Evolutionary conservation across 2,113 vertebrate genomes (phyloP).

Genomic region (Carassius gibelio): DNA sequence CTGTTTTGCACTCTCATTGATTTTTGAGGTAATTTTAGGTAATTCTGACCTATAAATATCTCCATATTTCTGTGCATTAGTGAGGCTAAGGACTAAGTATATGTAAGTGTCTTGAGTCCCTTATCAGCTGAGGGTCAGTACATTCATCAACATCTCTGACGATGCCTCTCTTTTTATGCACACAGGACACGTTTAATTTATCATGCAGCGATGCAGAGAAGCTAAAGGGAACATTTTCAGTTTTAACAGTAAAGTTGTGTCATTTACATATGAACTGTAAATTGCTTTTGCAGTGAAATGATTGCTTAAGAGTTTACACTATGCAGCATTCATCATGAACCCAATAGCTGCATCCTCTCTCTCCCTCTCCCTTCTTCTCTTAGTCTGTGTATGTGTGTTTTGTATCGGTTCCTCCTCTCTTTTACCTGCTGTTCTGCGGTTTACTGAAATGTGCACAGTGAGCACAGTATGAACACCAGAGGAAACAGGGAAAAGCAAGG

Average conservation of each 20-base stretch:
- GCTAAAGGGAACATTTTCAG: slow-evolving; percentile 23
- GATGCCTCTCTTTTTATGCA: neutral
- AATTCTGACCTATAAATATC: neutral
- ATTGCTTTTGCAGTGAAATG: slow-evolving; percentile 17
- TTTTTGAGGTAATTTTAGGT: slow-evolving; percentile 5
- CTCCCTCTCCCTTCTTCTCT: neutral
- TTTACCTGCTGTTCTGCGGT: slow-evolving; percentile 8
- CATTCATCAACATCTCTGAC: slow-evolving; percentile 25
- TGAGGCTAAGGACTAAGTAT: slow-evolving; percentile 12
- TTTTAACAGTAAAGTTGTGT: slow-evolving; percentile 18
- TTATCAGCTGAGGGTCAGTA: neutral
- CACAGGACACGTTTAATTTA: neutral
- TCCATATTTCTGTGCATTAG: slow-evolving; percentile 8
- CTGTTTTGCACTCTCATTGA: neutral
- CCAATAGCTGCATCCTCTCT: neutral
- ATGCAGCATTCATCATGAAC: slow-evolving; percentile 24
- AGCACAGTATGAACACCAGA: neutral
- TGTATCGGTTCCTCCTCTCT: slow-evolving; percentile 6
- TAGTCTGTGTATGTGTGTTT: neutral
- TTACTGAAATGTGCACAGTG: slow-evolving; percentile 13
- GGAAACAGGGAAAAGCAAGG: neutral
- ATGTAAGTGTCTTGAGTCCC: neutral
- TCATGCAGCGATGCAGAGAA: slow-evolving; percentile 16
- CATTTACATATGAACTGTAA: slow-evolving; percentile 43
- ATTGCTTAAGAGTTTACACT: slow-evolving; percentile 23